Base-by-base conservation (phyloP, 1,140 invertebrate species). In the Acromyrmex heyeri region DNA sequence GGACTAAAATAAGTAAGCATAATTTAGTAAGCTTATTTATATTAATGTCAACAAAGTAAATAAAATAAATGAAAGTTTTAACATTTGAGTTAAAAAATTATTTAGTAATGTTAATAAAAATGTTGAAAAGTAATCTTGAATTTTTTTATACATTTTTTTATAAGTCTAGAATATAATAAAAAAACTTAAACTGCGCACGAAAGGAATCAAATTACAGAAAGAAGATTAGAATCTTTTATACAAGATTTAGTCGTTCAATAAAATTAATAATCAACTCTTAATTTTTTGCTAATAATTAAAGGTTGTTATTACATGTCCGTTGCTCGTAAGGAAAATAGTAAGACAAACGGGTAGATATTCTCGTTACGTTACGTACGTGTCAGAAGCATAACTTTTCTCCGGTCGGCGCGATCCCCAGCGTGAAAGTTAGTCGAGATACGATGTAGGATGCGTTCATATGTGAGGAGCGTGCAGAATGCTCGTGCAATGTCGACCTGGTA, bases 391-490 rank as follows among this genome's bases (percentile, higher is more conserved):
- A 79, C 34, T 86, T 79, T 73, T 86, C 67, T 88, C 44, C 53
- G 65, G 30, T 44, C 65, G 55, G 65, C 78, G 86, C 70, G 55
- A 62, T 70, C 21, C 18, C 4, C 38, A 44, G 82, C 87, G 90
- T 91, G 90, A 91, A 91, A 91, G 90, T 91, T 86, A 88, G 87
- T 78, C 64, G 87, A 85, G 79, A 88, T 82, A 83, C 77, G 24
- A 24, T 24, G 89, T 91, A 85, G 89, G 88, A 91, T 88, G 89
- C 88, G 89, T 89, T 89, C 88, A 87, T 91, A 82, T 86, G 85
- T 83, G 88, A 91, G 87, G 87, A 92, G 81, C 91, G 89, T 91
- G 91, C 90, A 92, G 89, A 92, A 92, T 92, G 89, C 87, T 91
- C 88, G 50, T 92, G 87, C 89, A 91, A 92, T 86, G 86, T 82